phyloP scores from a whole-genome alignment of 2,113 vertebrate species.

The Electrona antarctica region DNA sequence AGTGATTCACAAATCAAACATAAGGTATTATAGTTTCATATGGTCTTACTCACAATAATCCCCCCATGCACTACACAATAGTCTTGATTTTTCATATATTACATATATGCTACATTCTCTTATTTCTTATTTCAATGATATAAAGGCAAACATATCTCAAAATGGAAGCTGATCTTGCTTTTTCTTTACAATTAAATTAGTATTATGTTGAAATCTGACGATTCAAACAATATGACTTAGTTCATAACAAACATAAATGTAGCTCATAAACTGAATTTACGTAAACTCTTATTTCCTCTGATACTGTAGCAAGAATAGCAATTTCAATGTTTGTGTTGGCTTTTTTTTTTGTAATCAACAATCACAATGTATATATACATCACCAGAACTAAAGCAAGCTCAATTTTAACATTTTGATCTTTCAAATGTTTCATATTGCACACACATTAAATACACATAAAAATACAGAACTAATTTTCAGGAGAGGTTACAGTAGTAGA shows the following conservation, averaged over 20 bases:
- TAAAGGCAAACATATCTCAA: slow-evolving; percentile 80
- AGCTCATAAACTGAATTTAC: slow-evolving; percentile 72
- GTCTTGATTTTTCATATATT: slow-evolving; percentile 77
- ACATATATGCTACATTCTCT: slow-evolving; percentile 81
- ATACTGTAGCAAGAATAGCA: slow-evolving; percentile 71
- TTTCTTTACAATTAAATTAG: slow-evolving; percentile 76
- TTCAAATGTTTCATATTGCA: slow-evolving; percentile 76
- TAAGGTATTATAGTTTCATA: slow-evolving; percentile 74
- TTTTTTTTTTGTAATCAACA: slow-evolving; percentile 67
- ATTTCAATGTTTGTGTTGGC: slow-evolving; percentile 60
- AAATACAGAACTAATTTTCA: slow-evolving; percentile 73
- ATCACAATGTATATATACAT: slow-evolving; percentile 79
- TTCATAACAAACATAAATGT: slow-evolving; percentile 79
- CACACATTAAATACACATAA: slow-evolving; percentile 77
- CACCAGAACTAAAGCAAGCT: slow-evolving; percentile 81
- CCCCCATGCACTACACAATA: slow-evolving; percentile 78
- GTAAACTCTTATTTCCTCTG: slow-evolving; percentile 68
- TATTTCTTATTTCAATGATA: slow-evolving; percentile 80
- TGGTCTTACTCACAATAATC: slow-evolving; percentile 63
- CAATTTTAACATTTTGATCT: slow-evolving; percentile 76
- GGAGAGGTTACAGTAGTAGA: slow-evolving; percentile 73
- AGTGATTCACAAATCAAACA: slow-evolving; percentile 75
- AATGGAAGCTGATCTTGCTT: slow-evolving; percentile 72
- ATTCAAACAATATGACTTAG: slow-evolving; percentile 76
- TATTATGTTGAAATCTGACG: slow-evolving; percentile 67